A percentile compares a stretch with the other conserved stretches of the same genome.
phyloP scores from a whole-genome alignment of 2,888 invertebrate species.

The Himalopsyche kuldschensis region DNA sequence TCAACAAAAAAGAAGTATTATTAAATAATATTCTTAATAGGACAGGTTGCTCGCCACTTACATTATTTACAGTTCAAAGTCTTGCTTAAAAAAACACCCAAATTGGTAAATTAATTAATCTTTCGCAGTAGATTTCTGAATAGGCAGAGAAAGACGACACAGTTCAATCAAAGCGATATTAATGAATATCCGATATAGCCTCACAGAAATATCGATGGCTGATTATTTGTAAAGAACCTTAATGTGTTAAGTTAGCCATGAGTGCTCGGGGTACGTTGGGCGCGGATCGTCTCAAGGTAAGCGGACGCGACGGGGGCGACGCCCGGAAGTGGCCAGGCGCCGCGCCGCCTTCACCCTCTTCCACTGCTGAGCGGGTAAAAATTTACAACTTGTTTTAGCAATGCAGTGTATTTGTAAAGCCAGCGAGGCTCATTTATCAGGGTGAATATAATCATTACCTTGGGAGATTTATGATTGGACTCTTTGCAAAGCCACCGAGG shows the following conservation, averaged over 20 bases:
- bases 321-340: neutral
- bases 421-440: neutral
- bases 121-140: no score
- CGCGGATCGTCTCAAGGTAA: neutral
- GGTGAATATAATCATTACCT: neutral
- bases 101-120: no score
- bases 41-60: no score
- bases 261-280: neutral
- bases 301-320: neutral
- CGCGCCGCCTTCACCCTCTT: neutral
- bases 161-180: no score
- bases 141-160: no score
- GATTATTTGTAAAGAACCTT: neutral
- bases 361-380: neutral
- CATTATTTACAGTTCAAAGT: no score
- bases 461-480: neutral
- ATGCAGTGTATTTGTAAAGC: neutral
- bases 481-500: neutral
- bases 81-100: no score
- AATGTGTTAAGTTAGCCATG: neutral
- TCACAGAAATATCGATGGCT: no score
- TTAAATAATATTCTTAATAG: no score
- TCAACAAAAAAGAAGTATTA: no score
- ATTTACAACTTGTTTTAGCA: neutral
- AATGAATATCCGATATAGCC: no score